Base-by-base conservation (phyloP, 2,113 vertebrate genomes). In the Nothobranchius kuhntae region DNA sequence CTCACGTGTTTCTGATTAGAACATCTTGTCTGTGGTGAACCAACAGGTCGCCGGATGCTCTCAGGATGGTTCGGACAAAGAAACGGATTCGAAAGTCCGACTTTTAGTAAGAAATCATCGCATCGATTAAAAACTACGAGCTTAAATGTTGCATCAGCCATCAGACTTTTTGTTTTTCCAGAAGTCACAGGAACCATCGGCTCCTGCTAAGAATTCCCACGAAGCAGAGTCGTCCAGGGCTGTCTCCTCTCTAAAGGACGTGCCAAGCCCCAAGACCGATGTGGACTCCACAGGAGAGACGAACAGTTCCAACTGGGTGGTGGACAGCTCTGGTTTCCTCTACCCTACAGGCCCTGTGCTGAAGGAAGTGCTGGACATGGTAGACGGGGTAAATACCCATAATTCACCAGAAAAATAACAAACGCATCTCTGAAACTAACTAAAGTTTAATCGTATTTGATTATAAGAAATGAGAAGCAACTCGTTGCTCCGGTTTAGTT, bases 321-420 rank as follows among this genome's bases (percentile, higher is more conserved):
- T 96, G 0, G 96, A 98, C 88, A 88, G 93, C n/a, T 89, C 95
- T 0, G 96, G 90, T 53, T 96, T 91, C 72, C 90, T 98, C 36
- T 95, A 93, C 15, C 95, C 95, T 0, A 87, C 90, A 0, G 93
- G 87, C 1, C 93, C 95, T 0, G 91, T 84, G 0, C 82, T 98
- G 75, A 95, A 87, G 6, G 96, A 98, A 86, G 95, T 96, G 76
- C 90, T 98, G 89, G 96, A 99, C 60, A 88, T 99, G 91, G 96
- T 98, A 36, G 96, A 98, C 17, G 95, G 94, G 52, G 97, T 99
- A 90, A 93, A 93, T 64, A 21, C n/a, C 40, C 9, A n/a, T 3
- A 58, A 0, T 26, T 53, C 9, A 44, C 9, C 38, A 3, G 14
- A 30, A 30, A 3, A 30, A 30, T 3, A 30, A 30, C 30, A 30